These are phyloP conservation scores for Nephrotoma guestfalica DNA, from an alignment of 2,888 invertebrate species.

Conservation along the genomic window DNA sequence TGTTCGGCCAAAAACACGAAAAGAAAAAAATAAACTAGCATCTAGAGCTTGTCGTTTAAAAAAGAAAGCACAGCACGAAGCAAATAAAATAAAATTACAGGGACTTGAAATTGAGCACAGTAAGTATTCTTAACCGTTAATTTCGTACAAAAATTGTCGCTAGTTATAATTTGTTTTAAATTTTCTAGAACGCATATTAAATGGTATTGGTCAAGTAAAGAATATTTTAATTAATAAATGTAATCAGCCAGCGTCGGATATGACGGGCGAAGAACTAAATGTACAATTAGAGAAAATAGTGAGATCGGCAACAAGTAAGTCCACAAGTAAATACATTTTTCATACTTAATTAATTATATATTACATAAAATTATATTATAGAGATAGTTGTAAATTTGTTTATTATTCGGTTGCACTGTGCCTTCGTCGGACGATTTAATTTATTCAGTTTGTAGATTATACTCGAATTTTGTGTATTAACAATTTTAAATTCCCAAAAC, in stretches of 20 bases:
- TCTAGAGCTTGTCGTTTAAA: conserved; percentile 93
- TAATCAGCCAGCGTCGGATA: conserved; percentile 19
- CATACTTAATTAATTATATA: background rate
- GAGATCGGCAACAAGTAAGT: conserved; percentile 57
- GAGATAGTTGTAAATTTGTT: no score
- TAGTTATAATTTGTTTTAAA: conserved; percentile 6
- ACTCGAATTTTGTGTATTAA: no score
- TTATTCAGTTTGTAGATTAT: no score
- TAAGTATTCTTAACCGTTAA: conserved; percentile 38
- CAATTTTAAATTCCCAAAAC: no score
- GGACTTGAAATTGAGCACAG: conserved; percentile 92
- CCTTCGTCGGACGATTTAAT: no score
- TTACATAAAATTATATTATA: background rate
- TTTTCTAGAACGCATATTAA: conserved; percentile 58
- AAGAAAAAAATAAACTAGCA: conserved; percentile 95
- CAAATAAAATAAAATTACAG: conserved; percentile 89
- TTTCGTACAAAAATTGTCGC: background rate
- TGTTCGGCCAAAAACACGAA: conserved; percentile 79
- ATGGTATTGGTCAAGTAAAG: conserved; percentile 63
- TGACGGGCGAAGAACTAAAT: conserved; percentile 42
- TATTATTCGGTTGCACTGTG: no score
- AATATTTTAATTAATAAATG: conserved; percentile 52
- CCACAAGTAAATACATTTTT: background rate
- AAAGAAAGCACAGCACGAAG: conserved; percentile 98
- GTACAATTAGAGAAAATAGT: conserved; percentile 55